phyloP scores from a whole-genome alignment of 2,888 invertebrate species.

The Charanyca ferruginea region DNA sequence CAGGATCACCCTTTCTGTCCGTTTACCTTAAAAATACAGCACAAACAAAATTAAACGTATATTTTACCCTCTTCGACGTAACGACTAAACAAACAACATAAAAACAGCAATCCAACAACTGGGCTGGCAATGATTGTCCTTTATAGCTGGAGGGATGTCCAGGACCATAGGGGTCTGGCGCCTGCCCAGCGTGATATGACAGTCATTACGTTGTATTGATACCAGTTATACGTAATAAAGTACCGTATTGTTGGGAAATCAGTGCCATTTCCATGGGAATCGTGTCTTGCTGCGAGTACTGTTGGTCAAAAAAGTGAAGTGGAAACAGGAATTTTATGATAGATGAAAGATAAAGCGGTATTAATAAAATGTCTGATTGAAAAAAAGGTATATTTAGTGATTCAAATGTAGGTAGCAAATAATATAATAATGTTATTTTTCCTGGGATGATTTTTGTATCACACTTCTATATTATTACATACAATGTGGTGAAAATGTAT shows the following conservation, averaged over 20 bases:
- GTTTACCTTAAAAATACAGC: conserved; percentile 22
- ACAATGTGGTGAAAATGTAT: too few species aligned
- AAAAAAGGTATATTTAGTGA: too few species aligned
- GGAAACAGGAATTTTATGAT: not conserved
- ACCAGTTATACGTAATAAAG: conserved; percentile 65
- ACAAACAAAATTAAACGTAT: conserved; percentile 53
- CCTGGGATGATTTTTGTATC: too few species aligned
- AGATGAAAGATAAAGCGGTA: not conserved
- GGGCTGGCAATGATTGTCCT: conserved; percentile 70
- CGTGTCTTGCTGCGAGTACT: conserved; percentile 30
- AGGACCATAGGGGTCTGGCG: conserved; percentile 80
- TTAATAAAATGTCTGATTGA: not conserved
- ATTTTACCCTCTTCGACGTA: conserved; percentile 57
- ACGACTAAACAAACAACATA: conserved; percentile 72
- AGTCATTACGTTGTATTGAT: conserved; percentile 65
- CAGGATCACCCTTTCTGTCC: not conserved
- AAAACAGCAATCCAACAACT: conserved; percentile 72
- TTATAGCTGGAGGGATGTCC: conserved; percentile 72
- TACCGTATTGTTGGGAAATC: conserved; percentile 55
- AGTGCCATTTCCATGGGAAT: conserved; percentile 52
- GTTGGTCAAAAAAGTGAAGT: conserved; percentile 29
- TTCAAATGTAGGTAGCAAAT: too few species aligned
- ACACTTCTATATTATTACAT: too few species aligned
- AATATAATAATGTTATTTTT: too few species aligned
- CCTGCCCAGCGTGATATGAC: conserved; percentile 72